phyloP scores from a whole-genome alignment of 2,888 invertebrate genomes.

The Digitonthophagus gazella region DNA sequence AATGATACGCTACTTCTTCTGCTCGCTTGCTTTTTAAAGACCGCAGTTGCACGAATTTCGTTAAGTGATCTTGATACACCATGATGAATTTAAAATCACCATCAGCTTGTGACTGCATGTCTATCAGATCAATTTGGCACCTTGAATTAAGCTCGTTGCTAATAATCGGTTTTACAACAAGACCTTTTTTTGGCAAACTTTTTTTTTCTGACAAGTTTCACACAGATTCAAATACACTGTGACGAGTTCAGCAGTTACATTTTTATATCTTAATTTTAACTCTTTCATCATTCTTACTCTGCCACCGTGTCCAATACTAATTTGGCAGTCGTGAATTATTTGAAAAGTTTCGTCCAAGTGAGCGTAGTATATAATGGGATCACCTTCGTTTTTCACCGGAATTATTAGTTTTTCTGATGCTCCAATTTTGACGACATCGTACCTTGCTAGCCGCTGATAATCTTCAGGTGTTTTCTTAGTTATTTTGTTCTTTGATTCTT shows the following conservation, averaged over 20 bases:
- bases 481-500: no score
- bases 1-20: no score
- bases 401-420: no score
- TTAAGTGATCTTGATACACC: slow-evolving; percentile 34
- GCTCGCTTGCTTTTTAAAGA: neutral
- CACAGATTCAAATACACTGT: slow-evolving; percentile 25
- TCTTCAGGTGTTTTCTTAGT: no score
- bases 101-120: slow-evolving; percentile 40
- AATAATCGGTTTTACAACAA: slow-evolving; percentile 14
- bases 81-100: slow-evolving; percentile 41
- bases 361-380: slow-evolving; percentile 3
- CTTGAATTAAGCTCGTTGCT: slow-evolving; percentile 24
- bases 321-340: slow-evolving; percentile 27
- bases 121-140: slow-evolving; percentile 43
- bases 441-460: no score
- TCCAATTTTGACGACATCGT: no score
- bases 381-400: neutral
- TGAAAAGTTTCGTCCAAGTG: slow-evolving; percentile 25
- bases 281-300: slow-evolving; percentile 23
- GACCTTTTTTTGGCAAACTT: slow-evolving; percentile 12
- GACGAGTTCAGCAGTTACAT: slow-evolving; percentile 24
- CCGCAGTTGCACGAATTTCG: slow-evolving; percentile 17
- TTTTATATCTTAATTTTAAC: slow-evolving; percentile 27
- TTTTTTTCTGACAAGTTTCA: slow-evolving; percentile 21
- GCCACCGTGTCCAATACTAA: slow-evolving; percentile 26